Base-by-base conservation (phyloP, 2,888 invertebrate species). In the Lamellibrachia columna region DNA sequence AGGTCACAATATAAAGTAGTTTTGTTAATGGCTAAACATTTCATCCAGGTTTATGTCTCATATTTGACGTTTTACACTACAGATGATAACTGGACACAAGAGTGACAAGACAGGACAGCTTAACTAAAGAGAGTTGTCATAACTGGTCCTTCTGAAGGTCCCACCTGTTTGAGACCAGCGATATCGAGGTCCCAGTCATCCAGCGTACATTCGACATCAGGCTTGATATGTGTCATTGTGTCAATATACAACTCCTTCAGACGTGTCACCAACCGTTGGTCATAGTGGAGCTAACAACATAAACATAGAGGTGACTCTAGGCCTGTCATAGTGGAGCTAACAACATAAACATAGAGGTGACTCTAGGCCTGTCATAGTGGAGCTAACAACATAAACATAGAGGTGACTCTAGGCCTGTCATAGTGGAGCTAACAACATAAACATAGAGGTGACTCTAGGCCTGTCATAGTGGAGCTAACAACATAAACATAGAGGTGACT, bases 301-400 rank as follows among this genome's bases (percentile, higher is more conserved):
- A 75, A n/a, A 75, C 22, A 75, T n/a, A 75, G 75, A 22, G 15
- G 22, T 75, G 15, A 75, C 15, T 22, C 22, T 40, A 40, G 40
- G n/a, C n/a, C n/a, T n/a, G 93, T 95, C 94, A 94, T 95, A 96
- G 91, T 94, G 93, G 91, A 96, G 92, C 96, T 96, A 92, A 52
- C 90, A 93, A 75, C 75, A 58, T 7, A 75, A n/a, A 75, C 22
- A 75, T n/a, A 75, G 75, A 22, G 15, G 22, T 75, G 15, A 75
- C 15, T 22, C 22, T 40, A 40, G 40, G n/a, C n/a, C n/a, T n/a
- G 93, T 95, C 94, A 94, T 95, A 96, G 91, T 94, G 93, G 91
- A 96, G 92, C 96, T 96, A 92, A 52, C 90, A 93, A 75, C 75
- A 58, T 7, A 75, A n/a, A 75, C 22, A 75, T n/a, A 75, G 75